Evolutionary conservation across 2,113 vertebrate genomes (phyloP).

Genomic region (Tragelaphus imberbis): DNA sequence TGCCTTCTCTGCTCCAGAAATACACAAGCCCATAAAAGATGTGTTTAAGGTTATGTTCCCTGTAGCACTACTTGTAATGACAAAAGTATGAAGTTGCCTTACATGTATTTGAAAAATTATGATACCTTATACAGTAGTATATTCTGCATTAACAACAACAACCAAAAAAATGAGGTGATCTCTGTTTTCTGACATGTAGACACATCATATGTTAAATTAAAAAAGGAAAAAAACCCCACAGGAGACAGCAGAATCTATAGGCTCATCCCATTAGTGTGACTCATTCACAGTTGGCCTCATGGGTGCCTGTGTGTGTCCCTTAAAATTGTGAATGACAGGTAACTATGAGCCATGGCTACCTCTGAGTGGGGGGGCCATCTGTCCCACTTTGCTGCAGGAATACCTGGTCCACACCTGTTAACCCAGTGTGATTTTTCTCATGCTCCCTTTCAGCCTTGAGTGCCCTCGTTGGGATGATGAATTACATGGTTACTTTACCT

Average conservation of each 20-base stretch:
- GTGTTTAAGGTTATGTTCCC: neutral
- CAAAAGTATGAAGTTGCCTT: neutral
- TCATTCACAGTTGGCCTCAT: neutral
- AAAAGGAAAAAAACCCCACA: neutral
- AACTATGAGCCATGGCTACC: neutral
- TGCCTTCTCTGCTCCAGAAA: neutral
- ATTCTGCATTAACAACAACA: neutral
- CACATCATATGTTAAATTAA: neutral
- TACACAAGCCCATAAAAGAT: neutral
- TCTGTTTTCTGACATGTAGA: neutral
- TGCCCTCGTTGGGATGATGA: neutral
- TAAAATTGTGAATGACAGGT: neutral
- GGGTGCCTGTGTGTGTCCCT: neutral
- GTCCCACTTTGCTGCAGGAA: neutral
- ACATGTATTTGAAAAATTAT: neutral
- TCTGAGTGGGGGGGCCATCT: neutral
- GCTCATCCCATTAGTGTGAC: neutral
- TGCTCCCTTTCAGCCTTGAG: neutral
- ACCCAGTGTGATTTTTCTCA: neutral
- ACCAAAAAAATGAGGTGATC: neutral
- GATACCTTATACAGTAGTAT: neutral
- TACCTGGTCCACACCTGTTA: neutral
- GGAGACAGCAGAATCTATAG: neutral
- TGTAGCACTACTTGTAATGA: neutral
- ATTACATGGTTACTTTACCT: neutral